Conservation (phyloP, 2,888 invertebrate genomes). For the Sarcophaga rosellei region DNA sequence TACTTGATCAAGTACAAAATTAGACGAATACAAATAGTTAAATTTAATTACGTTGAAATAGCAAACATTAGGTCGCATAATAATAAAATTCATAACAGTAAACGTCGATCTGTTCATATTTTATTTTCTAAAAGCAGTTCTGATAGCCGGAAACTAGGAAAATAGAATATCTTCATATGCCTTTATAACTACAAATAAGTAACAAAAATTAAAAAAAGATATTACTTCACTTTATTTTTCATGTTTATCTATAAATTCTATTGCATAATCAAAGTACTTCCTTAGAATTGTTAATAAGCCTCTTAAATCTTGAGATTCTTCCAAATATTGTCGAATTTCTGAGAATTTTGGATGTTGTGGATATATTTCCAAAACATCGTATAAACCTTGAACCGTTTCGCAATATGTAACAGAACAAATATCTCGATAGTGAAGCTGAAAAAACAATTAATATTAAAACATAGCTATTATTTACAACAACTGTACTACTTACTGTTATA, state of each 20-base stretch:
- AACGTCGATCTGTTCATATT: too few relatives aligned
- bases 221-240: slow-evolving; percentile 10
- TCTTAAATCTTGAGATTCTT: slow-evolving; percentile 52
- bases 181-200: too few relatives aligned
- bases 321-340: slow-evolving; percentile 43
- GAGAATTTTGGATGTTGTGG: slow-evolving; percentile 49
- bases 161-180: too few relatives aligned
- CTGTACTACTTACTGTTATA: slow-evolving; percentile 43
- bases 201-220: too few relatives aligned
- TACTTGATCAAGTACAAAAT: too few relatives aligned
- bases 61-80: too few relatives aligned
- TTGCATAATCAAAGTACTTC: slow-evolving; percentile 43
- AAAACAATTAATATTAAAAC: background rate
- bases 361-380: slow-evolving; percentile 37
- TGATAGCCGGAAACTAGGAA: too few relatives aligned
- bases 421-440: slow-evolving; percentile 50
- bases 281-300: slow-evolving; percentile 45
- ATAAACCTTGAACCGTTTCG: slow-evolving; percentile 17
- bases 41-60: too few relatives aligned
- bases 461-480: background rate
- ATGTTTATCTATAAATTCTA: slow-evolving; percentile 35
- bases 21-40: too few relatives aligned
- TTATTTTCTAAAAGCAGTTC: too few relatives aligned
- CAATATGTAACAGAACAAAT: slow-evolving; percentile 48
- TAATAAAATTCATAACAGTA: too few relatives aligned